Evolutionary conservation across 2,113 vertebrate genomes (phyloP), one percentile per base, ranked within the genome.

Genomic region (Astur gentilis): DNA sequence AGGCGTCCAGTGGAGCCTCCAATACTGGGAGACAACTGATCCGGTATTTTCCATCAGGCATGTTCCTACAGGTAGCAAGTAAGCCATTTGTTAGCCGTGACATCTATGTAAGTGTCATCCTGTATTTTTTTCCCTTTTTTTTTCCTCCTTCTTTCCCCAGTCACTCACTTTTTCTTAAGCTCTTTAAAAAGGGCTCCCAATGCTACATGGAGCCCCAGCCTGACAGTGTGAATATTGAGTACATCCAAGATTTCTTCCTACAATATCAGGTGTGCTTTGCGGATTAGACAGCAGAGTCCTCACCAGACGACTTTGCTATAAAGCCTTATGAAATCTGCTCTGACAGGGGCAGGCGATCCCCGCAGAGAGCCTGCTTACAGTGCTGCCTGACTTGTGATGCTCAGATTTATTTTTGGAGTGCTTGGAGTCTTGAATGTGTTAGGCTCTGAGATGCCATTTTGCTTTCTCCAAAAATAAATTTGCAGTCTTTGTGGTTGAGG

Each of bases 361-460:
- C 0, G 0, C 58, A 4, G 58, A 8, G 89, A 94, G 61, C 83
- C 91, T 83, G 66, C 86, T 86, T 27, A 70, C 83, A 65, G 83
- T 9, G 22, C 70, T 83, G 89, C 85, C 80, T 94, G 95, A 49
- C 93, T 89, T 89, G 92, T 65, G 87, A 94, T 80, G 89, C 91
- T 94, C 31, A 11, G 76, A 44, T 89, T 89, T 97, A 94, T 94
- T 97, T 94, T 91, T 80, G 92, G 91, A 94, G 71, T 2, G 0
- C 91, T 80, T 27, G 3, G 80, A 86, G 80, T 60, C 95, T 94
- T 80, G 54, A 80, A 89, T 11, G 80, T 93, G 92, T 94, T 89
- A 95, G 55, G 60, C 83, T 81, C 81, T 8, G 58, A 89, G 92
- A 94, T 95, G 92, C 90, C 93, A 94, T 95, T 94, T 97, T 89